These are phyloP conservation scores for Pseudococcus longispinus DNA, from an alignment of 2,888 invertebrate species.

Conservation along the genomic window DNA sequence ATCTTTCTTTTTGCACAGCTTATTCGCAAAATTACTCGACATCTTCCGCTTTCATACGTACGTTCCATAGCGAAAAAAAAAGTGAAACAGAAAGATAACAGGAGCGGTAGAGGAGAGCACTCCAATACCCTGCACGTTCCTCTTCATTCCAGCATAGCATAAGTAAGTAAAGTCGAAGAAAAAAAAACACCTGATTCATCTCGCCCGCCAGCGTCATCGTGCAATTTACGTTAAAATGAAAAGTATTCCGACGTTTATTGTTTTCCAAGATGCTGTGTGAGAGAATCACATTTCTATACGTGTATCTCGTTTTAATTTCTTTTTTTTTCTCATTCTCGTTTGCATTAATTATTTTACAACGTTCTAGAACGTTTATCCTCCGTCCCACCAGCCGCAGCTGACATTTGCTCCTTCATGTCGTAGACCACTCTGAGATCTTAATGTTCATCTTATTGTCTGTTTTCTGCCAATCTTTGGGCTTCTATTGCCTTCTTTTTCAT, in stretches of 20 bases:
- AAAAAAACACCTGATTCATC: constrained; percentile 15
- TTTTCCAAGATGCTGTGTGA: neutral
- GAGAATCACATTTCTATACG: neutral
- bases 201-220: neutral
- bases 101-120: neutral
- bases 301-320: constrained; percentile 7
- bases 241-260: constrained; percentile 24
- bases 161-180: neutral
- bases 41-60: neutral
- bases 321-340: neutral
- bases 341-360: neutral
- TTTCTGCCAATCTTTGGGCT: neutral
- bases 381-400: neutral
- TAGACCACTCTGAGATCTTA: neutral
- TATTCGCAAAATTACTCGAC: constrained; percentile 3
- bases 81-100: neutral
- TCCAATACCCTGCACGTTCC: neutral
- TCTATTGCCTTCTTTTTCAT: neutral
- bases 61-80: neutral
- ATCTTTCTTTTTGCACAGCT: neutral
- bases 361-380: neutral
- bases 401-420: neutral
- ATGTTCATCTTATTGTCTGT: neutral
- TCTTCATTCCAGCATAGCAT: neutral
- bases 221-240: constrained; percentile 13